These are phyloP conservation scores for Euwallacea similis DNA, from an alignment of 1,140 invertebrate species.

Conservation along the genomic window DNA sequence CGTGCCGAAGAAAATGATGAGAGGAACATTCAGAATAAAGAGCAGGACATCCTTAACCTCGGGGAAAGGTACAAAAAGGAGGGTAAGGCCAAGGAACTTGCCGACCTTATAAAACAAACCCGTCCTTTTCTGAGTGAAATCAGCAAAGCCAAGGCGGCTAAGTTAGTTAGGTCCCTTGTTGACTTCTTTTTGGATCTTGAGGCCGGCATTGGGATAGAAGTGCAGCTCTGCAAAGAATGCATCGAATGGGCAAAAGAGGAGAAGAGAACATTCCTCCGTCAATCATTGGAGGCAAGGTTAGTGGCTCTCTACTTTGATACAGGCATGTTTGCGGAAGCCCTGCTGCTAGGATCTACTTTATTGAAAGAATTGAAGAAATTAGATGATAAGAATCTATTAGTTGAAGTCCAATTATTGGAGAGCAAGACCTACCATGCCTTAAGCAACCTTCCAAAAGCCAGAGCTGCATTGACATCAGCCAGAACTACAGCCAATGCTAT, in stretches of 20 bases:
- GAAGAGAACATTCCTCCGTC: conserved; percentile 93
- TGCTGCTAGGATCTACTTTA: conserved; percentile 80
- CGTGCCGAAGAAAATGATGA: conserved; percentile 72
- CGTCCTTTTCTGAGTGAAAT: conserved; percentile 92
- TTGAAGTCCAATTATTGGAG: conserved; percentile 95
- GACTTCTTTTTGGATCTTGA: conserved; percentile 98
- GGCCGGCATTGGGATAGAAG: conserved; percentile 88
- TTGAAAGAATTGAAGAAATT: conserved; percentile 96
- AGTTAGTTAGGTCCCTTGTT: conserved; percentile 93
- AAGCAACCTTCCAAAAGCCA: conserved; percentile 94
- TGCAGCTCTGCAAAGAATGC: conserved; percentile 92
- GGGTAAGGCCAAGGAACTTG: conserved; percentile 90
- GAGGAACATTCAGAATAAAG: conserved; percentile 83
- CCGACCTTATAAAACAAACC: conserved; percentile 89
- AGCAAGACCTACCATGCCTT: conserved; percentile 99
- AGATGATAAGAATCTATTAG: conserved; percentile 98
- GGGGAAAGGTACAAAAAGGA: conserved; percentile 89
- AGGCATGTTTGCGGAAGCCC: conserved; percentile 83
- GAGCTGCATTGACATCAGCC: conserved; percentile 95
- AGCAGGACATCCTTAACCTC: conserved; percentile 86
- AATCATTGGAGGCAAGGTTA: conserved; percentile 91
- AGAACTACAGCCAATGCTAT: conserved; percentile 99
- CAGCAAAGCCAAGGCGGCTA: conserved; percentile 98
- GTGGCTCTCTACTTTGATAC: conserved; percentile 95
- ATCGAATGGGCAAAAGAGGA: conserved; percentile 99